Conservation (phyloP, 2,113 vertebrate species). For the Perca fluviatilis region DNA sequence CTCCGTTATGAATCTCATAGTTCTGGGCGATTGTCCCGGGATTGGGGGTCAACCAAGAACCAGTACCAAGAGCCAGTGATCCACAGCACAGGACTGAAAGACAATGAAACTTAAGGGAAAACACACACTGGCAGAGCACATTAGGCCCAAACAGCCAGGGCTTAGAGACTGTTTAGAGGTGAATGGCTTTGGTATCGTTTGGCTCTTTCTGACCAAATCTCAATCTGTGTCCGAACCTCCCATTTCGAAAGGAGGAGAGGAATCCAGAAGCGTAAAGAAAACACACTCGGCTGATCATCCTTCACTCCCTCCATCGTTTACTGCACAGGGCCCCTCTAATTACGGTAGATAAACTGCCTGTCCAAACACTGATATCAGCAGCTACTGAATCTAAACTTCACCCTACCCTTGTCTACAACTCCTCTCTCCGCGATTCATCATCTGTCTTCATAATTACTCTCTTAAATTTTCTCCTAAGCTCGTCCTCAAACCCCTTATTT, state of each 20-base stretch:
- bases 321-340: conserved; percentile 45
- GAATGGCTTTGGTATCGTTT: not conserved
- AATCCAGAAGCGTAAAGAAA: conserved; percentile 47
- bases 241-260: conserved; percentile 33
- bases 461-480: not conserved
- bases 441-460: conserved; percentile 21
- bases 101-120: conserved; percentile 20
- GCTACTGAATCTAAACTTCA: conserved; percentile 48
- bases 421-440: not conserved
- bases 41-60: conserved; percentile 52
- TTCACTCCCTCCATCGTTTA: conserved; percentile 49
- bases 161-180: conserved; percentile 8
- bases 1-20: conserved; percentile 47
- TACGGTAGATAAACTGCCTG: conserved; percentile 45
- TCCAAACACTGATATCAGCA: conserved; percentile 47
- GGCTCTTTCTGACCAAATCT: not conserved
- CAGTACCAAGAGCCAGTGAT: conserved; percentile 46
- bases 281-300: conserved; percentile 43
- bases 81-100: conserved; percentile 20
- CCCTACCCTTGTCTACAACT: conserved; percentile 9
- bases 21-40: conserved; percentile 48
- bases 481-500: not conserved
- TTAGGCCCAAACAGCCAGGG: not conserved
- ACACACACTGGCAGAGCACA: conserved; percentile 15
- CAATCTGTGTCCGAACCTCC: conserved; percentile 14